Base-by-base conservation (phyloP, 1,140 invertebrate genomes). In the Manduca sexta region DNA sequence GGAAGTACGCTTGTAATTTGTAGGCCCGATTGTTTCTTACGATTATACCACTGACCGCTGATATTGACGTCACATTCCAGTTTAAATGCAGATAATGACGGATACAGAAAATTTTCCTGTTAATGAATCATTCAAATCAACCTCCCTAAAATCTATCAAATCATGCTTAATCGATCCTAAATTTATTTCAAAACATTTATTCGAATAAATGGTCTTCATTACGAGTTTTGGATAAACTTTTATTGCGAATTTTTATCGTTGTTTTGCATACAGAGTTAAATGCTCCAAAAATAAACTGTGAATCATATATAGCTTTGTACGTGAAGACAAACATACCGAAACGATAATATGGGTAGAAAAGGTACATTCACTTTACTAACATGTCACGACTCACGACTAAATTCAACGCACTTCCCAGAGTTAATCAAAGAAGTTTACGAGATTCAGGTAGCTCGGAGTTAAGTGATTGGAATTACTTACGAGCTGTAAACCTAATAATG, bases 1-100 rank as follows among this genome's bases (percentile, higher is more conserved):
- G 77, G 68, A 84, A 81, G 47, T 81, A 81, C 77, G 70, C 50
- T 31, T 52, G 60, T 72, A 64, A 74, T 74, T 39, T 67, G 56
- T 56, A 33, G 38, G 17, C 49, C 56, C 49, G 48, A 65, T 49
- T 49, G 49, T 45, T 67, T 63, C 62, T 69, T 52, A 31, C 52
- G 60, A 66, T 48, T 50, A 51, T 16, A 58, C 41, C 57, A 49
- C 52, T 56, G 45, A 62, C 56, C 61, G 45, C 31, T 41, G 35
- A 37, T 31, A 31, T 64, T 67, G 64, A 74, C 69, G 73, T 79
- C 70, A 75, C 44, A 37, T 43, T 34, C 13, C 17, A 33, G 34
- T 38, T 41, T 17, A 26, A 44, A 39, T 41, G 35, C 8, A 44
- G 49, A 47, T 41, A 47, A 52, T 47, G 29, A 48, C 26, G n/a